Conservation (phyloP, 2,797 vertebrate genomes). For the Bovichtus diacanthus region DNA sequence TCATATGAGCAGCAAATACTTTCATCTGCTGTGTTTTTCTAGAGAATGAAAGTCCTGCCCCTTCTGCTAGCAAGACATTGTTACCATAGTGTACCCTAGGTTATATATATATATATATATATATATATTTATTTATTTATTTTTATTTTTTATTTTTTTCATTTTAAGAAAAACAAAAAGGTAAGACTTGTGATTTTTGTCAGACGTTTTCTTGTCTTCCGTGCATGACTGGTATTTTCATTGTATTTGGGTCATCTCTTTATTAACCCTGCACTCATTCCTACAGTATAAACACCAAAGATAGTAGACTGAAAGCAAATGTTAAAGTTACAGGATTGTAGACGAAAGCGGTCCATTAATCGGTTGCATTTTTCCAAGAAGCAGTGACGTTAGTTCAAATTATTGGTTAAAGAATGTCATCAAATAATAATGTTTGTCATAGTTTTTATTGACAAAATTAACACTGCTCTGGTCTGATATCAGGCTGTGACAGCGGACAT, state of each 20-base stretch:
- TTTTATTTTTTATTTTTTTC: no score
- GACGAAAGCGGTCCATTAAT: constrained; percentile 4
- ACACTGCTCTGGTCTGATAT: neutral
- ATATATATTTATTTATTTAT: no score
- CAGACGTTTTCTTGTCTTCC: neutral
- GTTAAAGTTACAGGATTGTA: neutral
- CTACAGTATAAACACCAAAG: neutral
- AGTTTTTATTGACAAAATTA: neutral
- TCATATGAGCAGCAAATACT: neutral
- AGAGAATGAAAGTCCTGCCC: neutral
- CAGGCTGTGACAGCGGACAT: neutral
- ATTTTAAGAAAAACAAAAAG: neutral
- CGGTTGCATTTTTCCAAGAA: neutral
- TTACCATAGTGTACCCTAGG: no score
- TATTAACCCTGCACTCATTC: neutral
- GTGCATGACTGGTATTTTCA: neutral
- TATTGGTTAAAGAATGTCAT: no score
- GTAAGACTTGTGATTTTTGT: neutral
- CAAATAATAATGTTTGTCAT: neutral
- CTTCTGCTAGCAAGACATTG: neutral
- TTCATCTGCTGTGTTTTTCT: neutral
- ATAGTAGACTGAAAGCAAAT: neutral
- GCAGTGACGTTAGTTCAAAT: neutral
- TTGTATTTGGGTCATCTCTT: constrained; percentile 1
- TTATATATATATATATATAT: no score